phyloP scores from a whole-genome alignment of 2,797 vertebrate genomes.

The Sebastes nivosus region DNA sequence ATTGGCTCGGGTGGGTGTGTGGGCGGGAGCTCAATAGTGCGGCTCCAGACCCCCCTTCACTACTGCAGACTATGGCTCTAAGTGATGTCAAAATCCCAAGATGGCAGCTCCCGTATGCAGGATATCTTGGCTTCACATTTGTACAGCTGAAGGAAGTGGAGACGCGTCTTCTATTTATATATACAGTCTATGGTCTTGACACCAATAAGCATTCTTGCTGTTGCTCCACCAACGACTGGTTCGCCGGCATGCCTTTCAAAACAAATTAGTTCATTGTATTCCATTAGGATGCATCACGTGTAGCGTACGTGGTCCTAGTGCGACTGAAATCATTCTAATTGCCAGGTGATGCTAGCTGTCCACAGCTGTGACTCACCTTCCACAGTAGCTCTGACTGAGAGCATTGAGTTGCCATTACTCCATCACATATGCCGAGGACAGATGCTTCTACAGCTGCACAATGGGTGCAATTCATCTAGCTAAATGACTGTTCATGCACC shows the following conservation, averaged over 20 bases:
- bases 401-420: conserved; percentile 64
- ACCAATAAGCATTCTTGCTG: background rate
- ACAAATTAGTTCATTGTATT: conserved; percentile 32
- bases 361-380: conserved; percentile 60
- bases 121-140: background rate
- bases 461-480: conserved; percentile 20
- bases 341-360: conserved; percentile 52
- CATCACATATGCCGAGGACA: conserved; percentile 52
- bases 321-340: conserved; percentile 37
- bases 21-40: accelerated
- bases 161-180: too few species aligned
- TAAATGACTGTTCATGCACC: conserved; percentile 33
- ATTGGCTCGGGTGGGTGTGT: background rate
- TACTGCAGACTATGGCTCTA: background rate
- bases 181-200: background rate
- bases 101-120: background rate
- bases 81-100: accelerated
- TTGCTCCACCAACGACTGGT: background rate
- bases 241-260: background rate
- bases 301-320: conserved; percentile 2
- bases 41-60: background rate
- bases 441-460: conserved; percentile 54
- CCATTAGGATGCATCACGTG: conserved; percentile 34
- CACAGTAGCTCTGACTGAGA: conserved; percentile 47
- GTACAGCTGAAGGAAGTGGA: background rate